Conservation (phyloP, 2,797 vertebrate species). For the Crypturellus tataupa region DNA sequence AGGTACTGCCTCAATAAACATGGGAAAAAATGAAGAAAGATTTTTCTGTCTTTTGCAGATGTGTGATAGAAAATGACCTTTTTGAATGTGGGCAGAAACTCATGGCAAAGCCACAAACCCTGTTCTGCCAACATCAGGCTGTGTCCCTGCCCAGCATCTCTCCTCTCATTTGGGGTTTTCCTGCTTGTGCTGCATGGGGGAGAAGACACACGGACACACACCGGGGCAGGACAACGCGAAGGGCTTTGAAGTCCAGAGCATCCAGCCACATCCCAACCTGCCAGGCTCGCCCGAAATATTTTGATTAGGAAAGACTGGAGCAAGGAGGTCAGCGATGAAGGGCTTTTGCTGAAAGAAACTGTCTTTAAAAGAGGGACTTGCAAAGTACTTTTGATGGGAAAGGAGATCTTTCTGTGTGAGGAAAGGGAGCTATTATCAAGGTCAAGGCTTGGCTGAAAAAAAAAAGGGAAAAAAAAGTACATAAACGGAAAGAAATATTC, state of each 20-base stretch:
- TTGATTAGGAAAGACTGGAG: not conserved
- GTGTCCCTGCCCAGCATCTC: fast-evolving
- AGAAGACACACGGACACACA: not conserved
- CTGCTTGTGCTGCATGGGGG: not conserved
- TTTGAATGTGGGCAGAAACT: not conserved
- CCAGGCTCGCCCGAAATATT: not conserved
- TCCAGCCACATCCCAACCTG: not conserved
- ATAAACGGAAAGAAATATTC: not conserved
- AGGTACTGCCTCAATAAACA: not conserved
- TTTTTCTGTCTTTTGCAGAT: not conserved
- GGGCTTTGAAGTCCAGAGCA: not conserved
- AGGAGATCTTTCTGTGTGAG: not conserved
- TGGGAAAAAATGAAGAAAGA: not conserved
- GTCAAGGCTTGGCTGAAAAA: fast-evolving
- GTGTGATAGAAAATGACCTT: not conserved
- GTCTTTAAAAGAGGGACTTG: not conserved
- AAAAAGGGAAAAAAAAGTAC: not conserved
- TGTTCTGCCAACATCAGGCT: not conserved
- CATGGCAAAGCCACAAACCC: not conserved
- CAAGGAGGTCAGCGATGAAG: not conserved
- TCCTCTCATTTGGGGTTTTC: not conserved
- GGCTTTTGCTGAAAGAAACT: not conserved
- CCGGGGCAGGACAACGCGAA: fast-evolving
- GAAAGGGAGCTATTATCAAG: not conserved
- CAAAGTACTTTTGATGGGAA: not conserved